Conservation (phyloP, 2,113 vertebrate genomes). For the Stercorarius parasiticus region DNA sequence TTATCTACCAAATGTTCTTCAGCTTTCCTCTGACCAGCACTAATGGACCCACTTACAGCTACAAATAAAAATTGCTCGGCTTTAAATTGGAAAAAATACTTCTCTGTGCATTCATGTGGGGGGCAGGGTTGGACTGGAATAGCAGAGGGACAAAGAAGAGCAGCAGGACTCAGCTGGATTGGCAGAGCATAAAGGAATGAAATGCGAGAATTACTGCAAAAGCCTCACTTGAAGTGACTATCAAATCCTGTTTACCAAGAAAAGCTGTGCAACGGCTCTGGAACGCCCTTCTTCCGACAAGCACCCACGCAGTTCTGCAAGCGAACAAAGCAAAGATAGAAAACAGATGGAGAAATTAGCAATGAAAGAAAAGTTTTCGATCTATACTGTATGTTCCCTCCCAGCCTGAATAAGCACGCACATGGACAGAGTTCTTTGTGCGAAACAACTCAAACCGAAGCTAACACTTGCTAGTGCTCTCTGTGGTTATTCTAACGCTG, state of each 20-base stretch:
- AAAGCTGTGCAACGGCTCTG: not conserved
- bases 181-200: slow-evolving; percentile 3
- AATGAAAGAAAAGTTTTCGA: not conserved
- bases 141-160: slow-evolving; percentile 16
- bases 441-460: not conserved
- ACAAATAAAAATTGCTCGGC: slow-evolving; percentile 3
- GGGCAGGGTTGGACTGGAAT: not conserved
- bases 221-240: slow-evolving; percentile 29
- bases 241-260: not conserved
- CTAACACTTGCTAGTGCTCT: not conserved
- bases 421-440: not conserved
- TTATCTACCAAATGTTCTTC: slow-evolving; percentile 30
- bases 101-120: not conserved
- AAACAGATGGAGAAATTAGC: slow-evolving; percentile 32
- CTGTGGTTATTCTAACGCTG: not conserved
- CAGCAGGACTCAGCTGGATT: slow-evolving; percentile 9
- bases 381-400: not conserved
- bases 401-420: not conserved
- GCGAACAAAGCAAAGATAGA: not conserved
- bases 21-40: slow-evolving; percentile 4
- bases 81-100: slow-evolving; percentile 22
- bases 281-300: not conserved
- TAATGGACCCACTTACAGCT: slow-evolving; percentile 31
- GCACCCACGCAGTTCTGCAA: slow-evolving; percentile 23
- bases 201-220: not conserved